These are phyloP conservation scores for Monochamus alternatus DNA, from an alignment of 2,888 invertebrate species.

Conservation along the genomic window DNA sequence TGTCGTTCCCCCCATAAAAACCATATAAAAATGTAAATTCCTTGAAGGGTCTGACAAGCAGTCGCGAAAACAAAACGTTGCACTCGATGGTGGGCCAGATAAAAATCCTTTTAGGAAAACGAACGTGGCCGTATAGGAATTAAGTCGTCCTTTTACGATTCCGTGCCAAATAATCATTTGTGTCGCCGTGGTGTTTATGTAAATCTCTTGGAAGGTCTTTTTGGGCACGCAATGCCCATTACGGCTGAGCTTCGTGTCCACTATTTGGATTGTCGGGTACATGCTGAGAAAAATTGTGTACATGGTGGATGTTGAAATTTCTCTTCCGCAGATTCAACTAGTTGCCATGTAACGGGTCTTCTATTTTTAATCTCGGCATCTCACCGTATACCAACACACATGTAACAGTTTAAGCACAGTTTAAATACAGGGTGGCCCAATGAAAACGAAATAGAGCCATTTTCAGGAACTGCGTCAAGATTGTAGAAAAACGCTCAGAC, in stretches of 20 bases:
- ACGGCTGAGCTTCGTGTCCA: constrained; percentile 6
- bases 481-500: no score
- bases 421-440: no score
- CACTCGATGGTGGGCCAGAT: constrained; percentile 42
- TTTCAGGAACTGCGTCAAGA: no score
- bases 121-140: constrained; percentile 44
- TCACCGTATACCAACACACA: no score
- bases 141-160: constrained; percentile 46
- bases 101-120: constrained; percentile 48
- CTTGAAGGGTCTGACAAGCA: constrained; percentile 27
- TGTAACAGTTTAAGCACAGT: no score
- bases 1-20: constrained; percentile 22
- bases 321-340: no score
- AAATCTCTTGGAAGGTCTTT: constrained; percentile 42
- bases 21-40: constrained; percentile 37
- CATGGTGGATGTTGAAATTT: no score
- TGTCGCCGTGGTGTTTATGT: constrained; percentile 48
- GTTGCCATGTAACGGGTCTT: no score
- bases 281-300: background rate
- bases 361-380: no score
- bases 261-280: background rate
- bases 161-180: constrained; percentile 51
- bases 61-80: constrained; percentile 37
- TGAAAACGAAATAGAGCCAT: no score
- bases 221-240: constrained; percentile 38